phyloP scores from a whole-genome alignment of 1,140 invertebrate genomes.

The Potamilus streckersoni region DNA sequence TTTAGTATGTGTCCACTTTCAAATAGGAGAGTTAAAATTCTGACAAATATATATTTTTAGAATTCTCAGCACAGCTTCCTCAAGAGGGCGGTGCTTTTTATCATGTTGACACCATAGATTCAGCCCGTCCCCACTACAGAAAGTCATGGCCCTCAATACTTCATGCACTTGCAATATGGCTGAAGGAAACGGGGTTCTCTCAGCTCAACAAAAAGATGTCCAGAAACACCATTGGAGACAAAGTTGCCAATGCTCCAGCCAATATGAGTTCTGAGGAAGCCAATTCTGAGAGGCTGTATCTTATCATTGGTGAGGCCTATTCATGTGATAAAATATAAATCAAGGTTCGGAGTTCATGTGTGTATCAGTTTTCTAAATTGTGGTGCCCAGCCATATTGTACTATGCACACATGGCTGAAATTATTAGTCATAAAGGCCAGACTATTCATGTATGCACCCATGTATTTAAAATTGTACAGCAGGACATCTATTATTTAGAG shows the following conservation, averaged over 20 bases:
- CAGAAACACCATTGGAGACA: slow-evolving; percentile 28
- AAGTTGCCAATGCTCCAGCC: slow-evolving; percentile 44
- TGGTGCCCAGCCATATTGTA: background rate
- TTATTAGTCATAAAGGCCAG: too few relatives aligned
- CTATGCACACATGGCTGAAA: background rate
- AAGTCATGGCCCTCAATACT: slow-evolving; percentile 95
- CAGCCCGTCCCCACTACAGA: slow-evolving; percentile 89
- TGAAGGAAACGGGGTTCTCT: slow-evolving; percentile 72
- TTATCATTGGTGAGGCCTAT: slow-evolving; percentile 83
- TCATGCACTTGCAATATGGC: slow-evolving; percentile 91
- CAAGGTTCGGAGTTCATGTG: too few relatives aligned
- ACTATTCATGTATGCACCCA: too few relatives aligned
- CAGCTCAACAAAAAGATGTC: slow-evolving; percentile 37
- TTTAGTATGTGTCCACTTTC: background rate
- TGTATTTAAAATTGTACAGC: too few relatives aligned
- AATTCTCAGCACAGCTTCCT: slow-evolving; percentile 93
- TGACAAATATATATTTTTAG: slow-evolving; percentile 65
- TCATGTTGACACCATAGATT: slow-evolving; percentile 94
- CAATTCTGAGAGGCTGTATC: slow-evolving; percentile 81
- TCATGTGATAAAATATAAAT: background rate
- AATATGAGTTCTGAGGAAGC: slow-evolving; percentile 62
- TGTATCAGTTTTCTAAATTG: background rate
- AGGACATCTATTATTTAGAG: too few relatives aligned
- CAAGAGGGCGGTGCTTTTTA: slow-evolving; percentile 98
- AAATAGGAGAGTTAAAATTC: slow-evolving; percentile 11